phyloP scores from a whole-genome alignment of 2,888 invertebrate genomes.

The Sericinus montela region DNA sequence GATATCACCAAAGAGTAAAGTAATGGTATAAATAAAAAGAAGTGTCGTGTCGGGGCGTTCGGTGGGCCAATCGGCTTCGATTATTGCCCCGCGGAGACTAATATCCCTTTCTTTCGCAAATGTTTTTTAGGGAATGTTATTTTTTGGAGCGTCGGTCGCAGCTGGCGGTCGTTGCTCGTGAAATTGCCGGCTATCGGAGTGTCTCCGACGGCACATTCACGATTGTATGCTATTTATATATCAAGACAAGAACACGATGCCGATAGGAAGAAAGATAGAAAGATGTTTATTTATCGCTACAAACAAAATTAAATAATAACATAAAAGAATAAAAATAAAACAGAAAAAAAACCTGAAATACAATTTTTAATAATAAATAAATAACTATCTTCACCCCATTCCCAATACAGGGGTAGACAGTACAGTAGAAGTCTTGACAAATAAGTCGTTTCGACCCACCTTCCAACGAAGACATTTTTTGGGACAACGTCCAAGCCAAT shows the following conservation, averaged over 20 bases:
- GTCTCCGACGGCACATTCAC: conserved; percentile 57
- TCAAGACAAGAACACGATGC: not conserved
- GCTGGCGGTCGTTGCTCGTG: conserved; percentile 62
- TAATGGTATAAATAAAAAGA: conserved; percentile 66
- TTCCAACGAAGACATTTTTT: no score
- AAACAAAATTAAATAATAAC: no score
- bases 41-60: conserved; percentile 60
- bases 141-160: conserved; percentile 74
- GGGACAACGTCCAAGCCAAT: no score
- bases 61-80: conserved; percentile 76
- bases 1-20: conserved; percentile 54
- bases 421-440: no score
- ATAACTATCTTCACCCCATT: no score
- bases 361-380: no score
- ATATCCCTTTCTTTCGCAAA: conserved; percentile 75
- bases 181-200: conserved; percentile 59
- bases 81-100: conserved; percentile 76
- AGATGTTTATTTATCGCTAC: no score
- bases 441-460: no score
- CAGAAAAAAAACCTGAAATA: no score
- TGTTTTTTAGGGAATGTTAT: conserved; percentile 73
- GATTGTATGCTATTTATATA: conserved; percentile 33
- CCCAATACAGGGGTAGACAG: no score
- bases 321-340: no score
- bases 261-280: no score